A percentile compares a stretch with the other conserved stretches of the same genome.
Conservation (phyloP, 2,113 vertebrate species). For the Etia nguti region DNA sequence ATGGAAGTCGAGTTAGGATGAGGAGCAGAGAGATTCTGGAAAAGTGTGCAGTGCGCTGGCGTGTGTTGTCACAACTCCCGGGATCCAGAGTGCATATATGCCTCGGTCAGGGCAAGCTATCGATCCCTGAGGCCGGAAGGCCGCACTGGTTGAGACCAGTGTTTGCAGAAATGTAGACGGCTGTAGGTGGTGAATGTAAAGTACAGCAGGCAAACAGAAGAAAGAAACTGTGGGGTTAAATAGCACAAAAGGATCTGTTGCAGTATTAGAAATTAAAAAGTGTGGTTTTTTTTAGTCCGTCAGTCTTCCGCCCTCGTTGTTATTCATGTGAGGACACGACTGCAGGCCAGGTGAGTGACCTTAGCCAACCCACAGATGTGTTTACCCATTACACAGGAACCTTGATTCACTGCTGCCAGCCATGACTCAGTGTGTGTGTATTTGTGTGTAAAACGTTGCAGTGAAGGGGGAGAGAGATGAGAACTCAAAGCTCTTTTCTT, state of each 20-base stretch:
- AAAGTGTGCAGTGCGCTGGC: not conserved
- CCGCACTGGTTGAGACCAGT: not conserved
- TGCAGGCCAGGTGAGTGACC: constrained; percentile 49
- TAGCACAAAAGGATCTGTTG: not conserved
- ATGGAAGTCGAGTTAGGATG: not conserved
- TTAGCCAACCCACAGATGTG: constrained; percentile 38
- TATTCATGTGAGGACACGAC: not conserved
- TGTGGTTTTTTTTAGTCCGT: not conserved
- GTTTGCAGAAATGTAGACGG: not conserved
- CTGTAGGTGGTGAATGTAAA: not conserved
- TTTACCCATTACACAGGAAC: constrained; percentile 54
- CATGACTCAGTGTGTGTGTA: not conserved
- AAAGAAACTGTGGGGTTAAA: not conserved
- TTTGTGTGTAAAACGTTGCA: not conserved
- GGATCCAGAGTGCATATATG: constrained; percentile 43
- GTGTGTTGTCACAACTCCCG: not conserved
- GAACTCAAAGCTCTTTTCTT: not conserved
- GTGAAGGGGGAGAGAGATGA: not conserved
- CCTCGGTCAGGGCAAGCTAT: not conserved
- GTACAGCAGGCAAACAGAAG: not conserved
- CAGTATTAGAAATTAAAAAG: not conserved
- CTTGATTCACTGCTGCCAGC: constrained; percentile 28
- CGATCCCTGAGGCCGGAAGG: not conserved
- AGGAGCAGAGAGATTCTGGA: not conserved
- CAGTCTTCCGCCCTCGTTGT: not conserved